Evolutionary conservation across 2,113 vertebrate species (phyloP), one percentile per base, ranked within the genome.

Genomic region (Myanophis thanlyinensis): DNA sequence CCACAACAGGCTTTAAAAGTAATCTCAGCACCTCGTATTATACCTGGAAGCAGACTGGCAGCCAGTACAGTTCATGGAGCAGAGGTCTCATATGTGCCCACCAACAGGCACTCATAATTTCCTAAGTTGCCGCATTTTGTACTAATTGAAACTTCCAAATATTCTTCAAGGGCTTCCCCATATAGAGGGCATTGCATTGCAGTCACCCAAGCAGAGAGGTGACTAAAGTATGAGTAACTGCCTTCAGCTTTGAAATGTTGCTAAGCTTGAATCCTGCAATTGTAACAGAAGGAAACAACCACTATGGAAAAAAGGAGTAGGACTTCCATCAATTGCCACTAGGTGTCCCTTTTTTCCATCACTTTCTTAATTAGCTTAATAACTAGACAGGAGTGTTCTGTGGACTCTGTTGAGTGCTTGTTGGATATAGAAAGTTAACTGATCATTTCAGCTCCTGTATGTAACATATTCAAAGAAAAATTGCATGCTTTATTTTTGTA

Each of bases 321-420:
- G 9, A 89, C 18, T 62, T 51, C 46, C 51, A 49, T 10, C 27
- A 51, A 48, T 8, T 90, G 85, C 88, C 92, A 86, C 80, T 90
- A 93, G 92, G 86, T 90, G 92, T 27, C 80, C 80, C 59, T 35
- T 84, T 90, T 40, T 53, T 62, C 88, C 88, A 62, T 2, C 80
- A 46, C 53, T 89, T 89, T 46, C 88, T 92, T 56, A 27, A 85
- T 23, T 48, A 49, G 23, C 30, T 7, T 56, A 25, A 40, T 52
- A 53, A 52, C 30, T 40, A 53, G 49, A 20, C 4, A n/a, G 53
- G 47, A 48, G 12, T 47, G 27, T 49, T 56, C 23, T 90, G 89
- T 12, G 4, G 35, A 30, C 27, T 40, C 48, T 25, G 46, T 9
- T 85, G 44, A 35, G 35, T 30, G 5, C 62, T 46, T 62, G 46